phyloP scores from a whole-genome alignment of 2,113 vertebrate species.

The Carassius carassius region DNA sequence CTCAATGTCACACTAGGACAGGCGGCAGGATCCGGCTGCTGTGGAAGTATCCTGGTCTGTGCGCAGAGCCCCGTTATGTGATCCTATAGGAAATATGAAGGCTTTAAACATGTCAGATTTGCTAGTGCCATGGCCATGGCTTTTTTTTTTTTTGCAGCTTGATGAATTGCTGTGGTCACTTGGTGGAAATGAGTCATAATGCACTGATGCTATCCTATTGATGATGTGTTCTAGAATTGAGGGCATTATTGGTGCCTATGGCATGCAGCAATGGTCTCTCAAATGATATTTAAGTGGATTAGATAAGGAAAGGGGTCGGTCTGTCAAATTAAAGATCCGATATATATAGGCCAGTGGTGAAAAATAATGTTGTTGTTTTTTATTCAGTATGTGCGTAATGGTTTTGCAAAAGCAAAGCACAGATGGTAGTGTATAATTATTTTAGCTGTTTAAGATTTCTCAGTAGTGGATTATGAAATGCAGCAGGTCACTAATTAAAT shows the following conservation, averaged over 20 bases:
- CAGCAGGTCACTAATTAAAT: background rate
- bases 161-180: background rate
- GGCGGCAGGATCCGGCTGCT: background rate
- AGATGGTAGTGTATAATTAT: constrained; percentile 24
- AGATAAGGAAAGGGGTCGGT: background rate
- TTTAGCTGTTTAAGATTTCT: background rate
- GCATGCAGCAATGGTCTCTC: background rate
- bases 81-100: background rate
- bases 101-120: background rate
- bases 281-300: background rate
- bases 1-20: constrained; percentile 34
- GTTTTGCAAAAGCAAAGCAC: background rate
- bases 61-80: background rate
- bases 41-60: background rate
- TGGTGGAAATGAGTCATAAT: background rate
- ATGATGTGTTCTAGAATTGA: background rate
- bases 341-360: background rate
- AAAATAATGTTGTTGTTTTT: background rate
- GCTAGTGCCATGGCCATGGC: background rate
- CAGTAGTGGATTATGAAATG: background rate
- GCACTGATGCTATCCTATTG: background rate
- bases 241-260: background rate
- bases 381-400: background rate
- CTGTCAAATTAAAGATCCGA: background rate
- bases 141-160: background rate